phyloP scores from a whole-genome alignment of 2,113 vertebrate species.

The Cettia cetti region DNA sequence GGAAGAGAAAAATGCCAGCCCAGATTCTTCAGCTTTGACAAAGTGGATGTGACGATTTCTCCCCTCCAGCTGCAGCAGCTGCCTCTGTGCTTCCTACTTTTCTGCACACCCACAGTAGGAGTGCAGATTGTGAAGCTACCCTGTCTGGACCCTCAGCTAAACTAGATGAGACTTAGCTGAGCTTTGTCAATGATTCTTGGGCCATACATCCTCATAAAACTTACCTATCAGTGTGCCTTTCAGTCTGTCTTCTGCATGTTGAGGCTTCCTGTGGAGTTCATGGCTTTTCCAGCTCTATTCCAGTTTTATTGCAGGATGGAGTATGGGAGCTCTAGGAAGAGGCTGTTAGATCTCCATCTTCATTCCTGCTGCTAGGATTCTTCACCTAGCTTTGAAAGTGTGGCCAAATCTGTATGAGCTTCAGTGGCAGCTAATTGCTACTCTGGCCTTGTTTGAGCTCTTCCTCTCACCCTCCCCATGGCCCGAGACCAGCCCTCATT shows the following conservation, averaged over 20 bases:
- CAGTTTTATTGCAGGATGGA: not conserved
- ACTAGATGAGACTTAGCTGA: not conserved
- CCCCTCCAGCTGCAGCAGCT: slow-evolving; percentile 22
- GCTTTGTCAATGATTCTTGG: not conserved
- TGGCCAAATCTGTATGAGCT: not conserved
- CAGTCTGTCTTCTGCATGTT: not conserved
- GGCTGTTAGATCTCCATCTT: not conserved
- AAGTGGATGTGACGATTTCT: slow-evolving; percentile 34
- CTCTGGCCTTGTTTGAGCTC: not conserved
- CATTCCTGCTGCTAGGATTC: not conserved
- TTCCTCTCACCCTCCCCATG: accelerated
- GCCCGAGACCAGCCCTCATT: not conserved
- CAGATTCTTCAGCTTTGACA: not conserved
- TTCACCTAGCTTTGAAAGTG: not conserved
- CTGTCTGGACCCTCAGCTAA: not conserved
- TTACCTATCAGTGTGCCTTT: not conserved
- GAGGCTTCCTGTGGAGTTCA: not conserved
- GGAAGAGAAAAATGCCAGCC: slow-evolving; percentile 42
- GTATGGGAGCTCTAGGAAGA: not conserved
- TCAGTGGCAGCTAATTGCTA: not conserved
- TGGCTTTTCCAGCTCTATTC: not conserved
- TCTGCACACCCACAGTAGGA: not conserved
- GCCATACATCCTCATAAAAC: not conserved
- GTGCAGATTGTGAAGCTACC: slow-evolving; percentile 8
- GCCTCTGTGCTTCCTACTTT: not conserved